Base-by-base conservation (phyloP, 2,113 vertebrate species). In the Platycercus adscitus region DNA sequence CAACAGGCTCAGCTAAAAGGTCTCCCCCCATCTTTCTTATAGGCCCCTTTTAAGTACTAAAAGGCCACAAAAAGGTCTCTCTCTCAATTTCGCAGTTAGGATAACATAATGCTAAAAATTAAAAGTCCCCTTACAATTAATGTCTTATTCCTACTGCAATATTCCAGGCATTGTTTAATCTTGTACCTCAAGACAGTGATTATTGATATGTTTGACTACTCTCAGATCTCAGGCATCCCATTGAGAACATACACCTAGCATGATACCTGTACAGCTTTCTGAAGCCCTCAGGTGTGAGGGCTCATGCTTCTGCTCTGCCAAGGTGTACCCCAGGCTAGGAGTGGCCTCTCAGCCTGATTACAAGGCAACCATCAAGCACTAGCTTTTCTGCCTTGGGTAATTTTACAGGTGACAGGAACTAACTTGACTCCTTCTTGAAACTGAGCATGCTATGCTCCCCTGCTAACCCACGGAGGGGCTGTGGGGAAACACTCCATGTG, bases 401-500 rank as follows among this genome's bases (percentile, higher is more conserved):
- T 60, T 85, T 50, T 47, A 46, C 43, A 87, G 69, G 69, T 75
- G 78, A 91, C 65, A 85, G 69, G 53, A 91, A 94, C 63, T 82
- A 53, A 58, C 6, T 4, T 21, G 66, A 79, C 35, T 33, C 46
- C 58, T 79, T n/a, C 23, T 19, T 81, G 79, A 63, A 85, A 29
- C 14, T 0, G 2, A 26, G 17, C 49, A 23, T 66, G 56, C 50
- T 65, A 13, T 8, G 20, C 69, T 65, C n/a, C 69, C 37, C 39
- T 44, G 66, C 79, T 58, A 64, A 80, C 20, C 43, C 64, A 35
- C 1, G 17, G 39, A 19, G 10, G 19, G 49, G 43, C 39, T 60
- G 39, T 10, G 12, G 70, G 25, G 39, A 71, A 90, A 46, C 44
- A 43, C 29, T 4, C 9, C 64, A 65, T 58, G 39, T 80, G 61